These are phyloP conservation scores for Limnephilus auricula DNA, from an alignment of 2,888 invertebrate species.

Conservation along the genomic window DNA sequence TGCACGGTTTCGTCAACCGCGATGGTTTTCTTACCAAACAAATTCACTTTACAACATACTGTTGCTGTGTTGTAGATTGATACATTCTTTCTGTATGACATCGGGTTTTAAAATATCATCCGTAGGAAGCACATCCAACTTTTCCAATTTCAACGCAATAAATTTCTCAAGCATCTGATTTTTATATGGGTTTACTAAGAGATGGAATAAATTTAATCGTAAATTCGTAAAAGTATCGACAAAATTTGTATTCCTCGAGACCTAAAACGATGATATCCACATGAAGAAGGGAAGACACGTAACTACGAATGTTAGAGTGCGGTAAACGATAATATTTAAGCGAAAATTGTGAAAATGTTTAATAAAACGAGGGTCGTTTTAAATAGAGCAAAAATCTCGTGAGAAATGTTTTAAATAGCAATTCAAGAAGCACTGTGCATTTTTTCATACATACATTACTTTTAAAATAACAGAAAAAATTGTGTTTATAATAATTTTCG, in stretches of 20 bases:
- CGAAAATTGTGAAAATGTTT: too few relatives aligned
- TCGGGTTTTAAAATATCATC: background rate
- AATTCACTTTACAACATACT: background rate
- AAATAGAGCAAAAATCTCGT: too few relatives aligned
- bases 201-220: background rate
- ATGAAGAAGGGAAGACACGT: too few relatives aligned
- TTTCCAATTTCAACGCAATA: slow-evolving; percentile 24
- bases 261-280: too few relatives aligned
- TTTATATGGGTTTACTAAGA: background rate
- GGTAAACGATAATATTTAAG: too few relatives aligned
- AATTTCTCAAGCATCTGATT: background rate
- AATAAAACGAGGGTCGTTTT: too few relatives aligned
- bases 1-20: background rate
- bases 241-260: background rate
- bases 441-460: too few relatives aligned
- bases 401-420: too few relatives aligned
- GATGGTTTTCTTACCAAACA: background rate
- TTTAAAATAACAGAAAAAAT: too few relatives aligned
- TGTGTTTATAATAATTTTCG: too few relatives aligned
- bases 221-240: background rate
- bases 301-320: too few relatives aligned
- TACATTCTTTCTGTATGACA: slow-evolving; percentile 11
- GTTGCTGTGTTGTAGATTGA: background rate
- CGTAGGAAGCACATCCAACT: background rate
- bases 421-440: too few relatives aligned